Conservation (phyloP, 35 echinoderm and acorn worm species). For the Anneissia japonica region DNA sequence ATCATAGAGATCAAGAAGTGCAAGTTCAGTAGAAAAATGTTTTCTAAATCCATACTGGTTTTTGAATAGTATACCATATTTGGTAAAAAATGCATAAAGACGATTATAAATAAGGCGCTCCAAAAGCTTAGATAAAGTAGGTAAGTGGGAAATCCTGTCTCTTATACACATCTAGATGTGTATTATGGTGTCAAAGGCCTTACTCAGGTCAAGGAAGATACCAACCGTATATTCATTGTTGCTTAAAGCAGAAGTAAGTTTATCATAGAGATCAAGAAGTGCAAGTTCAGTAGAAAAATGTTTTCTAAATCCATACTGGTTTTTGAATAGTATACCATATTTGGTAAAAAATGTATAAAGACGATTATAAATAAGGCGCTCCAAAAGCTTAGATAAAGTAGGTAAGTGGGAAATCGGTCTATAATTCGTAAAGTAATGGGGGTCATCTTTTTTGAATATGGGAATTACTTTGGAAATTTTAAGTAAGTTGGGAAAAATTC, state of each 20-base stretch:
- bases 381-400: background rate
- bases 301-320: background rate
- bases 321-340: background rate
- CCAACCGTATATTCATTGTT: no score
- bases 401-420: background rate
- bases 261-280: no score
- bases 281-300: no score
- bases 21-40: slow-evolving; percentile 3
- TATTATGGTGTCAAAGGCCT: no score
- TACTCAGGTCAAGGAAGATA: no score
- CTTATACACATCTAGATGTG: no score
- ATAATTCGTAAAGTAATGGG: background rate
- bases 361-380: background rate
- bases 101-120: slow-evolving; percentile 18
- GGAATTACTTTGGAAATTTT: background rate
- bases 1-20: slow-evolving; percentile 20
- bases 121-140: slow-evolving; percentile 32
- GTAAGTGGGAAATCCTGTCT: slow-evolving; percentile 44
- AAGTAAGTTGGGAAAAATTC: background rate
- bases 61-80: background rate
- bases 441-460: background rate
- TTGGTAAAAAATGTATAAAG: no score
- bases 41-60: slow-evolving; percentile 29
- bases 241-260: no score
- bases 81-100: background rate